Percentiles rank a stretch among this genome's conserved stretches.
These are phyloP conservation scores for Pocillopora grandis DNA, from an alignment of 92 coral and sea anemone species.

Conservation along the genomic window DNA sequence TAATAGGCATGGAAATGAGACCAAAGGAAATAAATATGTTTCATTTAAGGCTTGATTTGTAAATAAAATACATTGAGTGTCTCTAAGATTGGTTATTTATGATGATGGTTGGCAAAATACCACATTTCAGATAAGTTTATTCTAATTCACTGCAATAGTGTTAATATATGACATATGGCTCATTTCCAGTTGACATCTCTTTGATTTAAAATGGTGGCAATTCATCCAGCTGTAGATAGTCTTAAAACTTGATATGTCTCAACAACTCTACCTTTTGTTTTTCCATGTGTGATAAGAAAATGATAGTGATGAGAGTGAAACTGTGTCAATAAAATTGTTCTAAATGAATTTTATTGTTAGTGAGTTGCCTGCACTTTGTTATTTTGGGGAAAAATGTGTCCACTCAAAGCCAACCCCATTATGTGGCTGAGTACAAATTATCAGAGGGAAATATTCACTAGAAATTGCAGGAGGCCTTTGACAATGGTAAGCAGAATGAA, in stretches of 20 bases:
- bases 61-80: background rate
- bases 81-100: conserved; percentile 23
- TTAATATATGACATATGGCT: background rate
- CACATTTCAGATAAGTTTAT: background rate
- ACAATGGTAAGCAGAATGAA: too few relatives aligned
- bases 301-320: conserved; percentile 15
- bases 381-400: too few relatives aligned
- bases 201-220: background rate
- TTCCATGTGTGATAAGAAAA: conserved; percentile 1
- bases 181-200: background rate
- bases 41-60: conserved; percentile 2
- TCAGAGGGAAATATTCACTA: too few relatives aligned
- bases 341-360: background rate
- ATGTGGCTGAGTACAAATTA: too few relatives aligned
- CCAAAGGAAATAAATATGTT: background rate
- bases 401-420: too few relatives aligned
- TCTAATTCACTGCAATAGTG: background rate
- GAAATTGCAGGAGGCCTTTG: too few relatives aligned
- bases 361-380: background rate
- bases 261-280: background rate
- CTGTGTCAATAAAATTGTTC: conserved; percentile 15
- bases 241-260: background rate
- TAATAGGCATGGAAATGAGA: background rate
- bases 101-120: background rate
- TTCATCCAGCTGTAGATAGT: conserved; percentile 3